Percentiles rank a stretch among this genome's conserved stretches.
Conservation (phyloP, 2,797 vertebrate genomes). For the Staurois parvus region DNA sequence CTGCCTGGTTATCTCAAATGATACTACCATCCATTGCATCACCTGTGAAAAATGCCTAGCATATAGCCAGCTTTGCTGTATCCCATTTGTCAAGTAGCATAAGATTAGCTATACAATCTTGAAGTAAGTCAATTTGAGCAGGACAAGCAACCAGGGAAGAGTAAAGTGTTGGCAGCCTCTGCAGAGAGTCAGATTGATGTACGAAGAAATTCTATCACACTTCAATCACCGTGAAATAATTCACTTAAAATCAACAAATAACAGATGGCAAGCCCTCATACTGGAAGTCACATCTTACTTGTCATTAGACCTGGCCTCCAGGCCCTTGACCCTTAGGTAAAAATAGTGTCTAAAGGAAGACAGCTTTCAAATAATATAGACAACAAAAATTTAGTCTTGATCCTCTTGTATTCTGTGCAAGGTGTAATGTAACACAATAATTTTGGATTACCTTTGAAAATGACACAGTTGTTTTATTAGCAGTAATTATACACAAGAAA, state of each 20-base stretch:
- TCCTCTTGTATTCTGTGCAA: background rate
- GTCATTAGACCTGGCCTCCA: conserved; percentile 2
- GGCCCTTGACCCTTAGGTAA: background rate
- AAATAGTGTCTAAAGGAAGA: background rate
- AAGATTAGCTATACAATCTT: background rate
- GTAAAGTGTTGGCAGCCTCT: background rate
- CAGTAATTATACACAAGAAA: no score
- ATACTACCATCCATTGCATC: no score
- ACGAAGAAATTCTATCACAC: background rate
- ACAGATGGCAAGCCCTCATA: conserved; percentile 1
- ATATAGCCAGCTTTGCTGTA: background rate
- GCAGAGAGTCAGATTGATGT: conserved; percentile 4
- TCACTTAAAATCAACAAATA: conserved; percentile 34
- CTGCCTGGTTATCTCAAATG: no score
- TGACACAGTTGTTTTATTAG: no score
- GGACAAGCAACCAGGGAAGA: background rate
- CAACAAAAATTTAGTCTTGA: background rate
- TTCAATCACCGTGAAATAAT: conserved; percentile 31
- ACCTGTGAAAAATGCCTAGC: no score
- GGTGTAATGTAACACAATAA: background rate
- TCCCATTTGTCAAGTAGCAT: background rate
- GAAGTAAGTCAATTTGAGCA: background rate
- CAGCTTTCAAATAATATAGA: background rate
- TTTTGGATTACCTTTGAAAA: background rate
- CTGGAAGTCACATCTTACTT: background rate